These are phyloP conservation scores for Lophura nycthemera DNA, from an alignment of 2,113 vertebrate species.

Conservation along the genomic window DNA sequence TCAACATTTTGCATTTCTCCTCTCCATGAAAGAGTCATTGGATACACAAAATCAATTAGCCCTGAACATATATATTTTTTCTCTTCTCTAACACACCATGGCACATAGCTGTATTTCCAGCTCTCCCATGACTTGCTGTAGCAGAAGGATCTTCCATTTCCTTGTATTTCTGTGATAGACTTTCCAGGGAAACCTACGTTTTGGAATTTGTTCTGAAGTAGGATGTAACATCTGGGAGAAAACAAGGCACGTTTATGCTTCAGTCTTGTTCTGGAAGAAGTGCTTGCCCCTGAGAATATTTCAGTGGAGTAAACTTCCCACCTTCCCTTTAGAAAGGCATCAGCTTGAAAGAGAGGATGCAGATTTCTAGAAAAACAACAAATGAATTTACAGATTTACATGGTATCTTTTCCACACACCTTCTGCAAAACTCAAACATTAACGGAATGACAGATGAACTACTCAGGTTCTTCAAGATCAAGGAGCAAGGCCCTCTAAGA, in stretches of 20 bases:
- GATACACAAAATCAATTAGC: not conserved
- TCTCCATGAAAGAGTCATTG: not conserved
- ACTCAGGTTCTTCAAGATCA: not conserved
- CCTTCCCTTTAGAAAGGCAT: not conserved
- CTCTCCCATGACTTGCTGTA: not conserved
- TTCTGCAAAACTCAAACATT: not conserved
- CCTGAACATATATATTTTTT: not conserved
- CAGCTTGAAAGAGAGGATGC: not conserved
- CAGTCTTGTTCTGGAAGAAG: not conserved
- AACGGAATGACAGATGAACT: conserved; percentile 23
- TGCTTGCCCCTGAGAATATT: not conserved
- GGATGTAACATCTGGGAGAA: not conserved
- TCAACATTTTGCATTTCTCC: conserved; percentile 14
- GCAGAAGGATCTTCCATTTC: not conserved
- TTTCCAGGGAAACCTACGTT: not conserved
- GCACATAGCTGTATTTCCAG: not conserved
- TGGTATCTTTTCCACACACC: not conserved
- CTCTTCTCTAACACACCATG: not conserved
- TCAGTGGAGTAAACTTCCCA: not conserved
- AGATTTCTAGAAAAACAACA: not conserved
- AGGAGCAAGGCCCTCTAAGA: not conserved
- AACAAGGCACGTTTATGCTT: not conserved
- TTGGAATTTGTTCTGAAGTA: not conserved
- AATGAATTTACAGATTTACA: not conserved
- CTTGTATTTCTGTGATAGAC: not conserved